Evolutionary conservation across 2,888 invertebrate species (phyloP), one percentile per base, ranked within the genome.

Genomic region (Ormyrus pomaceus): DNA sequence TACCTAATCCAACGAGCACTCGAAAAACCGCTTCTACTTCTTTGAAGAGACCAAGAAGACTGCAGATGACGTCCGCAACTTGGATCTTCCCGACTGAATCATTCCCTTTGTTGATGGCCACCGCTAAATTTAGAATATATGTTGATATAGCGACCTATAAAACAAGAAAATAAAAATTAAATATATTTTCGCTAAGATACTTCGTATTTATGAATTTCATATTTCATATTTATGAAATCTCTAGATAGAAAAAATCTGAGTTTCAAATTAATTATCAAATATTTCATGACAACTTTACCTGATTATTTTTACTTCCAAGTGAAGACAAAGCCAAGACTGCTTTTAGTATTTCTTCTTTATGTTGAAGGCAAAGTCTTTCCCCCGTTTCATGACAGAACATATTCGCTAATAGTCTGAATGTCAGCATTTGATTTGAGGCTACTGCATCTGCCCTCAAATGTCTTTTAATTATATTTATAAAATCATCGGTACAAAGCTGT

Each of bases 331-430:
- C 90, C 45, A 93, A 87, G 0, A 93, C 86, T 85, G 92, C 92
- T 62, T 93, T 89, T n/a, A 95, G 88, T 70, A 93, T 88, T 64
- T 91, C 90, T 80, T 94, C 93, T 61, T 93, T 90, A 64, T 93
- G 92, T 0, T 92, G 91, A 62, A 94, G 89, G 69, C 94, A 93
- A 64, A 94, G 85, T 88, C 92, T 92, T 89, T 95, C 95, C 0
- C 95, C 95, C 6, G 92, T 89, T 76, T 93, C 91, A 84, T 96
- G 95, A 19, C 92, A 91, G 90, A 97, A 95, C 87, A 97, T 94
- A 91, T 99, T 99, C 83, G 95, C 95, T 1, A 98, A 87, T 65
- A 95, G 93, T 10, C 97, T 93, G 86, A 97, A 93, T 1, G 95
- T 92, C 82, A 98, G 92, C 91, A 98, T 93, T 85, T 95, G 95